Conservation (phyloP, 1,140 invertebrate genomes). For the Listronotus oregonensis region DNA sequence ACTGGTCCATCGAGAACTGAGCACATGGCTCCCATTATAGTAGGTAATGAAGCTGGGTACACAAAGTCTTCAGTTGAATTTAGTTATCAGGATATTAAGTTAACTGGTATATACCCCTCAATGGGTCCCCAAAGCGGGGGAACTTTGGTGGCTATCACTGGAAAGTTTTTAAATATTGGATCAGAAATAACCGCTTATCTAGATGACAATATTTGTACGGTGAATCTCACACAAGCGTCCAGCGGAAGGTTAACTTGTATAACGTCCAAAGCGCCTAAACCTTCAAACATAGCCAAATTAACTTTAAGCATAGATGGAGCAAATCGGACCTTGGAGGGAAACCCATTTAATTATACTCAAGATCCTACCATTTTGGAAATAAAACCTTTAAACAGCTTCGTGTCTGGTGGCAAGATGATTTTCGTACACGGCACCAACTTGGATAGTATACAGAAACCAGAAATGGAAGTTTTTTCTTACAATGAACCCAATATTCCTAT, state of each 20-base stretch:
- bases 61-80: slow-evolving; percentile 88
- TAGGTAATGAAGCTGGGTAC: slow-evolving; percentile 86
- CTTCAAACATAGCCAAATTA: slow-evolving; percentile 65
- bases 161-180: slow-evolving; percentile 92
- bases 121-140: slow-evolving; percentile 93
- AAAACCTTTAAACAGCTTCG: slow-evolving; percentile 85
- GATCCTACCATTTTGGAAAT: slow-evolving; percentile 95
- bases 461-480: slow-evolving; percentile 81
- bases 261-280: slow-evolving; percentile 72
- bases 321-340: slow-evolving; percentile 69
- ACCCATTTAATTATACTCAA: slow-evolving; percentile 85
- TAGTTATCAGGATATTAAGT: slow-evolving; percentile 84
- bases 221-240: slow-evolving; percentile 87
- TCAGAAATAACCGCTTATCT: slow-evolving; percentile 85
- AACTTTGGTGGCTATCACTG: slow-evolving; percentile 87
- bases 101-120: slow-evolving; percentile 80
- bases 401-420: slow-evolving; percentile 90
- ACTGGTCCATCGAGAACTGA: slow-evolving; percentile 80
- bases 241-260: slow-evolving; percentile 85
- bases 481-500: slow-evolving; percentile 69
- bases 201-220: slow-evolving; percentile 85
- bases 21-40: slow-evolving; percentile 79
- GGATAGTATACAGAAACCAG: slow-evolving; percentile 87
- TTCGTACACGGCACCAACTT: slow-evolving; percentile 92
- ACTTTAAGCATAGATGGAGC: slow-evolving; percentile 85